Base-by-base conservation (phyloP, 2,797 vertebrate species). In the Propithecus perrieri region DNA sequence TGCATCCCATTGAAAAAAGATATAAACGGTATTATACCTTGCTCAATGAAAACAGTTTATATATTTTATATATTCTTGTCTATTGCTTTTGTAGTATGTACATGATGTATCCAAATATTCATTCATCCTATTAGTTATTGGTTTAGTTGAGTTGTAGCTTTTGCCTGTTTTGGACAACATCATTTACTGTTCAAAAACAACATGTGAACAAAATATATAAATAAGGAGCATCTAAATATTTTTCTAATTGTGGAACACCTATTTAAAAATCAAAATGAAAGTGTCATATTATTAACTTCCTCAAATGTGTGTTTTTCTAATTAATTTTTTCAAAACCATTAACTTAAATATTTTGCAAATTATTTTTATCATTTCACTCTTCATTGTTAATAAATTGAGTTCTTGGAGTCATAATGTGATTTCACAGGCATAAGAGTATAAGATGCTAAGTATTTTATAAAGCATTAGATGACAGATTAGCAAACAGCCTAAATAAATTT, bases 351-450 rank as follows among this genome's bases (percentile, higher is more conserved):
- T 93, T 86, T 78, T 91, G 87, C 18, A 91, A 75, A 65, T 83
- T 89, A 63, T 59, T 88, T 93, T 89, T 65, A 50, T 85, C 75
- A 81, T 81, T 78, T 91, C 7, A 57, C 26, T 20, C 71, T 93
- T 89, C 9, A 41, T 9, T 91, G 28, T 48, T 67, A 93, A 61
- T 79, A 28, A 95, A 48, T 1, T 48, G 12, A 33, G 7, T 33
- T 88, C 46, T 71, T 89, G 5, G 30, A 80, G 18, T 65, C 63
- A 96, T 79, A 92, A 90, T 65, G 41, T 94, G 33, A 83, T 97
- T 93, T 94, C 93, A 83, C 35, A 65, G 86, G 63, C 59, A 96
- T 74, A 90, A 61, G 22, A 94, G 43, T 75, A 86, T 48, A 81
- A 5, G 26, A 92, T 67, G 12, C 5, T 89, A 87, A 94, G n/a